Evolutionary conservation across 2,797 vertebrate species (phyloP), one percentile per base, ranked within the genome.

Genomic region (Sebastes minor): DNA sequence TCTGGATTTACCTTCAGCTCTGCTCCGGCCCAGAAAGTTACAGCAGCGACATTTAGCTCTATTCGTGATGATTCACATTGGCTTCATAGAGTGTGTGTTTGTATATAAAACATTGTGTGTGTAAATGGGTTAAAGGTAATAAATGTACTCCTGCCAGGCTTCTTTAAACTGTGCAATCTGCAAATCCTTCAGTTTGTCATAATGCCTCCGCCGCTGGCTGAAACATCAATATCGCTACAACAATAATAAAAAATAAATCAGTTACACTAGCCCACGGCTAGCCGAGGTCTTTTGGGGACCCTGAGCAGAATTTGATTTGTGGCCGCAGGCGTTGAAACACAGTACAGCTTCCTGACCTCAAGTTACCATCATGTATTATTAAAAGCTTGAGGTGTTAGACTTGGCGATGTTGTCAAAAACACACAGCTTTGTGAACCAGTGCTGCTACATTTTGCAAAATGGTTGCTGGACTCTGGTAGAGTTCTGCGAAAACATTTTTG

Each of bases 1-100:
- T 72, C 18, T 32, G 27, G 70, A 74, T 56, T 46, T 52, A 53
- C 25, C 64, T 81, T 14, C 55, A 57, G 65, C 68, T 76, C 60
- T 53, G 68, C 64, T 67, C 35, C 0, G 2, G 30, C 23, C 74
- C 27, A 4, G n/a, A 81, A 74, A 27, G 6, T 62, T 33, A 59
- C 33, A 22, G 70, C 57, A 70, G 12, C 4, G 18, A 65, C 46
- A 71, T 20, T 77, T 71, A 46, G 46, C 33, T 74, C 18, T 66
- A 75, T 84, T 79, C 35, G 8, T 80, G 63, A 80, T 27, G 23
- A 60, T 63, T 55, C 1, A 22, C 25, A 61, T 62, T 5, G 27
- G 28, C 5, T 14, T 70, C 2, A 1, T 18, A 11, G 8, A 32
- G 62, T 72, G 55, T n/a, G 52, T 35, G 69, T 73, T 56, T 63